Evolutionary conservation across 2,113 vertebrate species (phyloP).

Genomic region (Melanerpes aurifrons): DNA sequence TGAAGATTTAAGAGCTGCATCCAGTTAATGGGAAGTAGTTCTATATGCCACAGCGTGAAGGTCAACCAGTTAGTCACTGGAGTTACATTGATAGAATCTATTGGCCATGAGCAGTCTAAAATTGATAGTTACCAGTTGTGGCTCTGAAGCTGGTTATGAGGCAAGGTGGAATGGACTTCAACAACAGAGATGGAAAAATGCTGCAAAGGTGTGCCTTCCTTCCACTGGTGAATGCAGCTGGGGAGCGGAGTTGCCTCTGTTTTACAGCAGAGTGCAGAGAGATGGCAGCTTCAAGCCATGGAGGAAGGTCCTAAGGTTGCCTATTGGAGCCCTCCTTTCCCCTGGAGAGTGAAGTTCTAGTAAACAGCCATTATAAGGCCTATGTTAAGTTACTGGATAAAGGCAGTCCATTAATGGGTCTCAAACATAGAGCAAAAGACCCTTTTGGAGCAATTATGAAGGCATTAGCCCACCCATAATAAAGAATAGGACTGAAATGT

Average conservation of each 20-base stretch:
- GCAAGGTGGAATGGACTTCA: slow-evolving; percentile 63
- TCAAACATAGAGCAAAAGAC: not conserved
- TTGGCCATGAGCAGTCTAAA: slow-evolving; percentile 48
- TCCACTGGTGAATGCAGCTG: slow-evolving; percentile 49
- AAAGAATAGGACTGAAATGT: not conserved
- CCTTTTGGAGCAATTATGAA: not conserved
- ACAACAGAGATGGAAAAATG: slow-evolving; percentile 68
- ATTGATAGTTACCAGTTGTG: slow-evolving; percentile 62
- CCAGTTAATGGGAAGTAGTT: not conserved
- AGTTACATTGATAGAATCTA: not conserved
- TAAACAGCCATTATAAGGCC: slow-evolving; percentile 51
- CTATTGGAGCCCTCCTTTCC: slow-evolving; percentile 57
- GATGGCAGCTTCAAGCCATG: slow-evolving; percentile 56
- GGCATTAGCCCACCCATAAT: not conserved
- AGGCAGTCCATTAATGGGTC: slow-evolving; percentile 9
- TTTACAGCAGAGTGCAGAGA: slow-evolving; percentile 60
- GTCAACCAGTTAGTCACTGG: not conserved
- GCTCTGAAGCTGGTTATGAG: slow-evolving; percentile 67
- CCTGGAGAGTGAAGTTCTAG: slow-evolving; percentile 64
- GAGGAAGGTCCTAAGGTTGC: slow-evolving; percentile 29
- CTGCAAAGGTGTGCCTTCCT: slow-evolving; percentile 61
- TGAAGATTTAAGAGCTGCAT: not conserved
- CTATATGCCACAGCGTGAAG: not conserved
- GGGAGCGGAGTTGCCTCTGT: slow-evolving; percentile 56
- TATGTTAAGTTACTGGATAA: not conserved